Conservation (phyloP, 2,888 invertebrate genomes). For the Sipunculus nudus region DNA sequence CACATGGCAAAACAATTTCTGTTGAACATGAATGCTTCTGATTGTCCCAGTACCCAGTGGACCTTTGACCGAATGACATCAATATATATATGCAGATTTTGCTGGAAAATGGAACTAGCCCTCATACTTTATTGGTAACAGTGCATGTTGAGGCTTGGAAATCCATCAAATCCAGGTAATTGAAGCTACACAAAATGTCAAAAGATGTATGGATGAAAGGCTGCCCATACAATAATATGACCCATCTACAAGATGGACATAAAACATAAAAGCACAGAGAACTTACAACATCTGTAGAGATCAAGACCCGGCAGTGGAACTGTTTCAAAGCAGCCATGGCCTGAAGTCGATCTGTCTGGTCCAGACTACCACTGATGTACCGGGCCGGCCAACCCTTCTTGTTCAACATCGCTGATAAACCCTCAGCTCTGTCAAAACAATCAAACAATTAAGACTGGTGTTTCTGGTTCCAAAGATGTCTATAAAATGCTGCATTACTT, state of each 20-base stretch:
- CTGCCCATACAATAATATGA: no score
- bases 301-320: conserved; percentile 80
- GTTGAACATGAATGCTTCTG: no score
- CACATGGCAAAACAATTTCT: no score
- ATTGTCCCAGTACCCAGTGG: no score
- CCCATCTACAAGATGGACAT: not conserved
- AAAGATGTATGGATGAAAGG: no score
- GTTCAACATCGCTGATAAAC: conserved; percentile 77
- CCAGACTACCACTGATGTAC: conserved; percentile 81
- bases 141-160: no score
- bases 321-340: conserved; percentile 81
- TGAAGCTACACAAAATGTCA: no score
- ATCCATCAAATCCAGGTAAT: no score
- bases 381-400: conserved; percentile 81
- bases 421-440: conserved; percentile 75
- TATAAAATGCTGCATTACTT: not conserved
- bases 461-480: not conserved
- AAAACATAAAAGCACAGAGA: not conserved
- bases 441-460: not conserved
- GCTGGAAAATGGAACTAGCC: no score
- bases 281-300: conserved; percentile 79
- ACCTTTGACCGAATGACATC: no score
- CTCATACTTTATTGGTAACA: no score
- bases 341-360: conserved; percentile 80
- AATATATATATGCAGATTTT: no score